Percentiles rank a stretch among this genome's conserved stretches.
These are phyloP conservation scores for Anthrax anthrax DNA, from an alignment of 2,888 invertebrate species.

Conservation along the genomic window DNA sequence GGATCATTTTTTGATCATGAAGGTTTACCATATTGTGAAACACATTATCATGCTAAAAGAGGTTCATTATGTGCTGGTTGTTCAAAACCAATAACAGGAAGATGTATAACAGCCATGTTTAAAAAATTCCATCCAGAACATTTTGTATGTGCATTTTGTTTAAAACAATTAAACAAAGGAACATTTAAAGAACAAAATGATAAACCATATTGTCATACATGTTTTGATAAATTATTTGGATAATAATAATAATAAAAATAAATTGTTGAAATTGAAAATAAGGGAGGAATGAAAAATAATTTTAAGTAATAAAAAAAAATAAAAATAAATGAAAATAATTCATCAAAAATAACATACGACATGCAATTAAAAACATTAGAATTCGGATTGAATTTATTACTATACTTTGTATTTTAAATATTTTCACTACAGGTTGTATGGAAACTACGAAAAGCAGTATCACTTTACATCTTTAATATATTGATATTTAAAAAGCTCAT, in stretches of 20 bases:
- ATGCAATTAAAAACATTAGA: no score
- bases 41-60: constrained; percentile 93
- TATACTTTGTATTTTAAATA: no score
- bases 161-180: constrained; percentile 94
- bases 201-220: constrained; percentile 95
- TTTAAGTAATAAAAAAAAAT: no score
- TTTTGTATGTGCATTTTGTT: constrained; percentile 98
- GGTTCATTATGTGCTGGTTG: constrained; percentile 97
- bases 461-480: no score
- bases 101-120: constrained; percentile 99
- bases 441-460: no score
- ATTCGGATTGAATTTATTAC: no score
- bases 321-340: no score
- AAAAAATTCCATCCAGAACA: constrained; percentile 98
- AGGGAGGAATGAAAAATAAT: no score
- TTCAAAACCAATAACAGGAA: constrained; percentile 91
- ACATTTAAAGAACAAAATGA: constrained; percentile 99
- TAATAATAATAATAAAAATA: no score
- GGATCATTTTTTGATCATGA: constrained; percentile 99
- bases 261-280: not conserved
- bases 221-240: constrained; percentile 94
- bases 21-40: constrained; percentile 95
- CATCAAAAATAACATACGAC: no score
- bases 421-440: no score
- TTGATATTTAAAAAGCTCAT: no score